A percentile compares a stretch with the other conserved stretches of the same genome.
phyloP scores from a whole-genome alignment of 2,888 invertebrate genomes.

The Cinara cedri region DNA sequence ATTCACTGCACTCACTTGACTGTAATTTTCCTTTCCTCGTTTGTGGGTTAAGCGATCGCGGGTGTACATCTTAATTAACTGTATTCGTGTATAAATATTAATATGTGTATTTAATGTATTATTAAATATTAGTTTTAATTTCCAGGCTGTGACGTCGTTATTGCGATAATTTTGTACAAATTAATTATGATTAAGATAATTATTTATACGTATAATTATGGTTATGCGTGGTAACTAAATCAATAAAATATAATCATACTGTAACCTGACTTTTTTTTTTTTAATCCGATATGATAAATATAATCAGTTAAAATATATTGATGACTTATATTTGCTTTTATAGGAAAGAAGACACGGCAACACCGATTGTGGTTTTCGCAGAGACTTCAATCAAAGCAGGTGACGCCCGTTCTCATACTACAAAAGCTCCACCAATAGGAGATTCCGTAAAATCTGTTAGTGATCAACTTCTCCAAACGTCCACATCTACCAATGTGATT shows the following conservation, averaged over 20 bases:
- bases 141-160: slow-evolving; percentile 52
- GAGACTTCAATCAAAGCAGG: neutral
- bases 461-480: slow-evolving; percentile 43
- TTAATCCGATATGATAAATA: neutral
- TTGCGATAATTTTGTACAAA: slow-evolving; percentile 34
- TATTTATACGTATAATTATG: slow-evolving; percentile 32
- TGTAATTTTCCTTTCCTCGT: neutral
- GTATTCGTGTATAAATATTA: slow-evolving; percentile 11
- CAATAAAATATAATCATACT: slow-evolving; percentile 34
- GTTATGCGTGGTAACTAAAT: slow-evolving; percentile 12
- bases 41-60: slow-evolving; percentile 18
- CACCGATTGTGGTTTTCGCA: slow-evolving; percentile 12
- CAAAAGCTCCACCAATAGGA: slow-evolving; percentile 21
- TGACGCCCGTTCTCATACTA: slow-evolving; percentile 37
- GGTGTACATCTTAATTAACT: slow-evolving; percentile 35
- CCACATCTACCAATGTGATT: slow-evolving; percentile 9
- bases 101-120: neutral
- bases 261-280: slow-evolving; percentile 18
- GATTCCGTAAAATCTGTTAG: slow-evolving; percentile 41
- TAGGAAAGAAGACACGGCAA: slow-evolving; percentile 23
- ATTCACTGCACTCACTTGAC: neutral
- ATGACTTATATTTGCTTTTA: neutral
- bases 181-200: slow-evolving; percentile 11
- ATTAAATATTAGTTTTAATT: slow-evolving; percentile 41
- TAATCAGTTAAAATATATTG: neutral